Evolutionary conservation across 1,140 invertebrate genomes (phyloP), one percentile per base, ranked within the genome.

Genomic region (Drosophila persimilis): DNA sequence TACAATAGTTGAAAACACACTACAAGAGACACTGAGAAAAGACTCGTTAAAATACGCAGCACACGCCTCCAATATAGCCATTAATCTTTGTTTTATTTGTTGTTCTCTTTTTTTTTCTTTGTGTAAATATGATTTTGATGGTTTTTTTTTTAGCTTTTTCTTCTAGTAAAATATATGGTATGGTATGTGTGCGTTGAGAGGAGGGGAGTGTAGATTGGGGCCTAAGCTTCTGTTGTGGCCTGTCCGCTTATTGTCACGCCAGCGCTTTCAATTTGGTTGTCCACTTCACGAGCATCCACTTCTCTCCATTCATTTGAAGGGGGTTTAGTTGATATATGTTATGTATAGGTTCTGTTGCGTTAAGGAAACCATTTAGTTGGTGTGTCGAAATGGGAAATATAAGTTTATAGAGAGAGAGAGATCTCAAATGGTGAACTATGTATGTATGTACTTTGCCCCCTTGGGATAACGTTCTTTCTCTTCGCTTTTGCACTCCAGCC

Each of bases 101-200:
- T n/a, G 50, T 58, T 11, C 9, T 35, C 31, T 35, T 9, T 35
- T 3, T 9, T 35, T 11, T 35, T 35, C 2, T 55, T 47, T 50
- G 24, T 75, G 72, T 75, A 75, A 75, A 75, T 75, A 75, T 66
- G 72, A 66, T 58, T 75, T 75, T 26, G 39, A 66, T 48, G 17
- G 0, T 60, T 54, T 17, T 59, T 70, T 50, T 41, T 70, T 56
- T 11, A 39, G 44, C 11, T 51, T 51, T 41, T 44, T 22, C 65
- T 53, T 65, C 44, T 75, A 75, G 63, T 63, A 75, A 75, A 75
- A 75, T 75, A 75, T 73, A 73, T 73, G 41, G 29, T 71, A 59
- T 9, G 31, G 31, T 48, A 44, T 64, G 58, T 72, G 24, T 61
- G 43, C 24, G 43, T 64, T 26, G 24, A 26, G 24, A 5, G 4